Evolutionary conservation across 1,140 invertebrate genomes (phyloP).

Genomic region (Linepithema humile): DNA sequence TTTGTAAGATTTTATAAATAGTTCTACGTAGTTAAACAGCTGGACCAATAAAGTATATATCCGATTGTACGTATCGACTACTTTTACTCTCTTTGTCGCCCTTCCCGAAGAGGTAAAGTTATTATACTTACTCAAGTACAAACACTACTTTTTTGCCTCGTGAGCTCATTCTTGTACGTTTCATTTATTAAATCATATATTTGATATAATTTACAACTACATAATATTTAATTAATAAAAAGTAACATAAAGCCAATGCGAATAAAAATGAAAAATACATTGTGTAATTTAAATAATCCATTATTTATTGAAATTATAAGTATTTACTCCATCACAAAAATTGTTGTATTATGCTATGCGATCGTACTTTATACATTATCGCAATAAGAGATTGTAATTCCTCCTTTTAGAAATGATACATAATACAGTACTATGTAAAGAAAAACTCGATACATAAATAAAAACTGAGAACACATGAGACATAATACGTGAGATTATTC

Average conservation of each 20-base stretch:
- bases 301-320: slow-evolving; percentile 70
- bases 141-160: background rate
- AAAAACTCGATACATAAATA: slow-evolving; percentile 49
- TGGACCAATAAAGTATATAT: slow-evolving; percentile 74
- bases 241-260: background rate
- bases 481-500: slow-evolving; percentile 14
- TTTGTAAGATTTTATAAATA: slow-evolving; percentile 75
- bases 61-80: slow-evolving; percentile 61
- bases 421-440: slow-evolving; percentile 19
- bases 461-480: slow-evolving; percentile 8
- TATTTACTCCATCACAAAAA: slow-evolving; percentile 63
- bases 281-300: slow-evolving; percentile 59
- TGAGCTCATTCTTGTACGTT: background rate
- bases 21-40: slow-evolving; percentile 73
- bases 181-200: background rate
- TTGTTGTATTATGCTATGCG: slow-evolving; percentile 46
- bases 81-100: background rate
- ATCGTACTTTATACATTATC: slow-evolving; percentile 41
- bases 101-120: background rate
- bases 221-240: background rate
- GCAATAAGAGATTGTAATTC: slow-evolving; percentile 30
- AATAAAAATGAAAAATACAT: slow-evolving; percentile 14
- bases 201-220: background rate
- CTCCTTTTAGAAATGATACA: slow-evolving; percentile 13
- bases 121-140: background rate